Conservation (phyloP, 2,888 invertebrate genomes). For the Drosophila rubida region DNA sequence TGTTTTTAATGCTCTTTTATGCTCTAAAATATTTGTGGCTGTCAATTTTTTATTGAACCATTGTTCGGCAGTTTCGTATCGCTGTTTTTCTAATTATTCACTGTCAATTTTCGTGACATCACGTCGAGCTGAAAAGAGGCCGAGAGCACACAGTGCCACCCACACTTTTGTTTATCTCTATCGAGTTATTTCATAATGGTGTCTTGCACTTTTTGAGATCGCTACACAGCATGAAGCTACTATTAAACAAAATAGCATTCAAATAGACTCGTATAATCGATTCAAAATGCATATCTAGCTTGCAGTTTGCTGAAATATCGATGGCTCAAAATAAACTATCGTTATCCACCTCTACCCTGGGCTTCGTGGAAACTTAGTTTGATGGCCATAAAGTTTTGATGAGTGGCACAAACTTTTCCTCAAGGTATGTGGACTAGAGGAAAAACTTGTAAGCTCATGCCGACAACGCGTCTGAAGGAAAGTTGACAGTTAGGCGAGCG, state of each 20-base stretch:
- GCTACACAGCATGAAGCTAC: no score
- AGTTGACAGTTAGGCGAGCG: slow-evolving; percentile 28
- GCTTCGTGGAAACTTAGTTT: no score
- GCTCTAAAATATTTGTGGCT: slow-evolving; percentile 39
- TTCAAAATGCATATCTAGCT: background rate
- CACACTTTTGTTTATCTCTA: slow-evolving; percentile 23
- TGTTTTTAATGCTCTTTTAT: slow-evolving; percentile 38
- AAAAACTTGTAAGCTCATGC: slow-evolving; percentile 28
- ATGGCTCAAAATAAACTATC: no score
- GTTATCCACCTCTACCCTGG: no score
- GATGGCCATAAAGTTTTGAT: slow-evolving; percentile 49
- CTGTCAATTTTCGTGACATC: slow-evolving; percentile 28
- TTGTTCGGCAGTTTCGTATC: slow-evolving; percentile 34
- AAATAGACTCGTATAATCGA: background rate
- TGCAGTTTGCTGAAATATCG: background rate
- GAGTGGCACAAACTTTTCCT: slow-evolving; percentile 34
- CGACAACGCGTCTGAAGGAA: slow-evolving; percentile 21
- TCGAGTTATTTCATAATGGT: slow-evolving; percentile 3
- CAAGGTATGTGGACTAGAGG: slow-evolving; percentile 1
- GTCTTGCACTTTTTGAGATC: slow-evolving; percentile 1
- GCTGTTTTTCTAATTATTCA: slow-evolving; percentile 44
- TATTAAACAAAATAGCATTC: no score
- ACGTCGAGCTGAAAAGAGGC: background rate
- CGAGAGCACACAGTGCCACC: slow-evolving; percentile 11
- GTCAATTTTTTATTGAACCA: slow-evolving; percentile 43